Evolutionary conservation across 2,888 invertebrate species (phyloP), one percentile per base, ranked within the genome.

Genomic region (Arctia plantaginis): DNA sequence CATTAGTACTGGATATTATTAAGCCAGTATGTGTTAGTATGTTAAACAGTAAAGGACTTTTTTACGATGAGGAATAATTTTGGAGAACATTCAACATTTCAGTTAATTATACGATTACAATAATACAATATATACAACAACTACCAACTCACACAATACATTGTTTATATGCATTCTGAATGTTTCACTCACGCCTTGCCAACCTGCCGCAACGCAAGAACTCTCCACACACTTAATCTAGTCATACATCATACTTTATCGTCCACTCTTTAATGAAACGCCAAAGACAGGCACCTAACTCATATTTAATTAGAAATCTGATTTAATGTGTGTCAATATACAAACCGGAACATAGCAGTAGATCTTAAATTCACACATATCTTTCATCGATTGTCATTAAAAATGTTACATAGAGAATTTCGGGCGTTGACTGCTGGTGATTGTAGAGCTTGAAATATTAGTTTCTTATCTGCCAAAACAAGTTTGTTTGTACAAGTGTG

Each of bases 401-500:
- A 62, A 51, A 30, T 27, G 18, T 30, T 82, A 85, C 71, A 86
- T 77, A 85, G 82, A 79, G 71, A 80, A 82, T 79, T 66, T 39
- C 67, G 79, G 77, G 74, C 73, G 76, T 79, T 69, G 77, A 80
- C 83, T 76, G 81, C 80, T 82, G 81, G 76, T 76, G 83, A 83
- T 85, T 85, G 80, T 86, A 78, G 83, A 77, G 79, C 79, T 79
- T 87, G 80, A 87, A 86, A 87, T 88, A 88, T 88, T 85, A 82
- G 84, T 79, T 51, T 27, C 23, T 44, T 81, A 76, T 80, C 77
- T 79, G 82, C 78, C 83, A 81, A 86, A 84, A 82, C 84, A 81
- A 85, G 84, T 84, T 84, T 89, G 86, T 90, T 90, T 89, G 85
- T 78, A 86, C 90, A 90, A 90, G 88, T 91, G 89, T 83, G 86